Evolutionary conservation across 2,113 vertebrate genomes (phyloP), one percentile per base, ranked within the genome.

Genomic region (Mobula hypostoma): DNA sequence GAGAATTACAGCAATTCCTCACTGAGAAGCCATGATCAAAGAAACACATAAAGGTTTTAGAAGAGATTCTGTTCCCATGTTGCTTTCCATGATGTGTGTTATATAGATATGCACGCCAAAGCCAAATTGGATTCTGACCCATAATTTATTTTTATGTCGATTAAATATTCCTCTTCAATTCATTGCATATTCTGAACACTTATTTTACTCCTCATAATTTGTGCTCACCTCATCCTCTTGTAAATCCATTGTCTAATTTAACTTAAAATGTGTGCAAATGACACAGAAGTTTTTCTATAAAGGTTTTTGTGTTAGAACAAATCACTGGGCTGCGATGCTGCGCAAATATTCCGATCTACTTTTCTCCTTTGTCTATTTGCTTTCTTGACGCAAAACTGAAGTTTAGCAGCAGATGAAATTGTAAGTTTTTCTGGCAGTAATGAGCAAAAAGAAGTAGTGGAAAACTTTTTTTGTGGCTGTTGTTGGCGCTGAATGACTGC

Each of bases 1-100:
- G 98, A 97, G 98, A 95, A 99, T 99, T 96, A 99, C 98, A 36
- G 98, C 98, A 95, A 97, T 99, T 96, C 98, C 98, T 9, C 98
- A 99, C 97, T 99, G 97, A 98, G 11, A 5, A 70, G 5, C 61
- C 12, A 58, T 85, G 82, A 85, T 27, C 24, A 21, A 85, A n/a
- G 2, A 79, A 79, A 79, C 66, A 27, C 9, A 17, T 61, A 63
- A 66, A 90, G 85, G 48, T 56, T 87, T 87, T 61, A 32, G 85
- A 90, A 66, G 63, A 90, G 15, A 63, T 90, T 90, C 29, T 66
- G 58, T 90, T 66, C 61, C 85, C 63, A 32, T 90, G 85, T 90
- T 90, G 85, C 85, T 90, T n/a, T n/a, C 58, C 12, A 66, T 66
- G 61, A 36, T 7, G 29, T 68, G 85, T 32, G n/a, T 68, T 32